These are phyloP conservation scores for Drosophila birchii DNA, from an alignment of 2,888 invertebrate genomes.

Conservation along the genomic window DNA sequence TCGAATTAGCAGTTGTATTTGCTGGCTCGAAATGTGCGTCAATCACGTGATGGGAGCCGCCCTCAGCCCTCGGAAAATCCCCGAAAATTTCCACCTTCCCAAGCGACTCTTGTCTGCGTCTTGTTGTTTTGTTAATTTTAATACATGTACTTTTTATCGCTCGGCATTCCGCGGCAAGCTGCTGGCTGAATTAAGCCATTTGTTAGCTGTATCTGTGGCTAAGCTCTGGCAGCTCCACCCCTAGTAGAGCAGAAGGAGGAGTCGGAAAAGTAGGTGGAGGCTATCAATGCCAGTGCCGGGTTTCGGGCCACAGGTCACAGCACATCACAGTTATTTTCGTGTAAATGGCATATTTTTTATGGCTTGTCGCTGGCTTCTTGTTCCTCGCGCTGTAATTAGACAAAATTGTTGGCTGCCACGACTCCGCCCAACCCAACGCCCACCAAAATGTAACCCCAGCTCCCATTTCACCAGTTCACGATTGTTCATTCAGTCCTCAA, in stretches of 20 bases:
- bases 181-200: conserved; percentile 44
- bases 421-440: conserved; percentile 32
- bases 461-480: background rate
- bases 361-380: conserved; percentile 51
- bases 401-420: conserved; percentile 63
- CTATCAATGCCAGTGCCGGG: conserved; percentile 38
- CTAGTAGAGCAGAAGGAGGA: background rate
- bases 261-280: background rate
- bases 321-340: conserved; percentile 64
- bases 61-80: conserved; percentile 29
- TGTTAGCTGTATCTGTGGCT: conserved; percentile 49
- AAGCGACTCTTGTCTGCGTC: conserved; percentile 40
- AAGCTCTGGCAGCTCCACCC: conserved; percentile 15
- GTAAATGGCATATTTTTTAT: conserved; percentile 67
- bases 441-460: conserved; percentile 4
- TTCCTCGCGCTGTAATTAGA: conserved; percentile 54
- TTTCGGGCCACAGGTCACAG: conserved; percentile 40
- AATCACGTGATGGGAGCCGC: conserved; percentile 69
- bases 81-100: conserved; percentile 6
- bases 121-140: conserved; percentile 69
- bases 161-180: conserved; percentile 37
- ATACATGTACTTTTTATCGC: conserved; percentile 62
- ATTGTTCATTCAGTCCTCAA: conserved; percentile 28
- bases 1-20: conserved; percentile 53
- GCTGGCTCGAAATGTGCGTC: conserved; percentile 61